Conservation (phyloP, 2,888 invertebrate species). For the Lottia scabra region DNA sequence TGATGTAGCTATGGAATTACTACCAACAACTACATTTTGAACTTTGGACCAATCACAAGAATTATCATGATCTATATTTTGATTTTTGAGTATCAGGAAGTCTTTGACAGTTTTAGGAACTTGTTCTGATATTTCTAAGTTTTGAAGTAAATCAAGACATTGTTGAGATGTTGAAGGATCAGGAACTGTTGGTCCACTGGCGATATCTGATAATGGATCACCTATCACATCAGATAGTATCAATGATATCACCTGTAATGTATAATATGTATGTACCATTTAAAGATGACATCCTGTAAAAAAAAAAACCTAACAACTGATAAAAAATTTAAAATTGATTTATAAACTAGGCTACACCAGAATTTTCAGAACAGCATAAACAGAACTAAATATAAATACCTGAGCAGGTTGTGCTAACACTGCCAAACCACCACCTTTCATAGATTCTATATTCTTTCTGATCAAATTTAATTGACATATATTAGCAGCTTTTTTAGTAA, state of each 20-base stretch:
- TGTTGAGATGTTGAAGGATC: slow-evolving; percentile 70
- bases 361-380: too few species aligned
- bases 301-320: too few species aligned
- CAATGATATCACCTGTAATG: slow-evolving; percentile 77
- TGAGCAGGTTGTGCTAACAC: too few species aligned
- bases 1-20: slow-evolving; percentile 78
- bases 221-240: slow-evolving; percentile 94
- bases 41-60: slow-evolving; percentile 63
- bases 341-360: too few species aligned
- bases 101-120: slow-evolving; percentile 73
- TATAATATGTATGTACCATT: not conserved
- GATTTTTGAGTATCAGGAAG: slow-evolving; percentile 25
- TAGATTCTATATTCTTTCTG: too few species aligned
- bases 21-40: slow-evolving; percentile 80
- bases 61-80: not conserved
- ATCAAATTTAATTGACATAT: too few species aligned
- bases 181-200: slow-evolving; percentile 91
- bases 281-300: too few species aligned
- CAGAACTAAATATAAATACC: too few species aligned
- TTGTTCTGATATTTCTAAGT: slow-evolving; percentile 73
- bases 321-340: too few species aligned
- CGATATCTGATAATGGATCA: slow-evolving; percentile 89
- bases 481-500: too few species aligned
- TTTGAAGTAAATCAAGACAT: slow-evolving; percentile 78
- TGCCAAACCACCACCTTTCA: too few species aligned